Evolutionary conservation across 2,888 invertebrate genomes (phyloP).

Genomic region (Phaonia tiefii): DNA sequence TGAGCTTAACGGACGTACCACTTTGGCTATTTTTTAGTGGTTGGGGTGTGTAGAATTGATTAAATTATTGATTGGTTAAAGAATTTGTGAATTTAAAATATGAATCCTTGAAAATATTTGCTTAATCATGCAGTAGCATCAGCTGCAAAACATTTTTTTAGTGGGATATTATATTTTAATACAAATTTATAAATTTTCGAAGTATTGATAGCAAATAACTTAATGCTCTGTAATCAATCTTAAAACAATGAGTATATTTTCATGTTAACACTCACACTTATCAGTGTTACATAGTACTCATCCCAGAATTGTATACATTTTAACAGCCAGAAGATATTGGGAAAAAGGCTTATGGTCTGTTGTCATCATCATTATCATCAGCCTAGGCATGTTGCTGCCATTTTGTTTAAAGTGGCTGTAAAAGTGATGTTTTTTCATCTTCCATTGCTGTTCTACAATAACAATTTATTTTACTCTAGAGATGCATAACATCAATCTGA

Average conservation of each 20-base stretch:
- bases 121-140: too few species aligned
- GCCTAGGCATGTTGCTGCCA: neutral
- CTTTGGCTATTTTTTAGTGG: too few species aligned
- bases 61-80: too few species aligned
- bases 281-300: constrained; percentile 9
- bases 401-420: neutral
- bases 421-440: neutral
- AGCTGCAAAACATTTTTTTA: too few species aligned
- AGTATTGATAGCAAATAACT: too few species aligned
- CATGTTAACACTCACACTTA: constrained; percentile 39
- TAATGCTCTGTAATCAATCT: constrained; percentile 49
- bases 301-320: too few species aligned
- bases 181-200: too few species aligned
- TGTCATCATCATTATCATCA: neutral
- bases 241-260: constrained; percentile 49
- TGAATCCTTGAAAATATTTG: too few species aligned
- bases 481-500: constrained; percentile 56
- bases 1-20: too few species aligned
- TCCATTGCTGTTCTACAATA: constrained; percentile 30
- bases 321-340: neutral
- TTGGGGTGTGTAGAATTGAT: too few species aligned
- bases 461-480: constrained; percentile 56
- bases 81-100: too few species aligned
- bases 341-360: constrained; percentile 12
- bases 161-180: too few species aligned